phyloP scores from a whole-genome alignment of 2,797 vertebrate genomes.

The Chiroxiphia lanceolata region DNA sequence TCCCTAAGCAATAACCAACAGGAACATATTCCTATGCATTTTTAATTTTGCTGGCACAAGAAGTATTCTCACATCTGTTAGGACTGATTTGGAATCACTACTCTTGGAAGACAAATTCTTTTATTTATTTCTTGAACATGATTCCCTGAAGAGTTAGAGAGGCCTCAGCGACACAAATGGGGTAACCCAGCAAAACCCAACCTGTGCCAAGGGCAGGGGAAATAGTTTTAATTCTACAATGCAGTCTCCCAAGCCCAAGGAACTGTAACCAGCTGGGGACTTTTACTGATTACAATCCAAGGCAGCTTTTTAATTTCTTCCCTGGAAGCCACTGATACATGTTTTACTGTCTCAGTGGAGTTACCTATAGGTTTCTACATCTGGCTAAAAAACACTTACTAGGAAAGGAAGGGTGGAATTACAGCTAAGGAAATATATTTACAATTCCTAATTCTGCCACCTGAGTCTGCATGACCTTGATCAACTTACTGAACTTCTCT shows the following conservation, averaged over 20 bases:
- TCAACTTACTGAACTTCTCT: background rate
- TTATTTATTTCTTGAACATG: conserved; percentile 2
- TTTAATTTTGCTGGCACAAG: conserved; percentile 51
- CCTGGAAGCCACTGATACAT: background rate
- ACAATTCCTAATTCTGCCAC: background rate
- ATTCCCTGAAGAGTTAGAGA: background rate
- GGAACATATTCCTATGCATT: conserved; percentile 42
- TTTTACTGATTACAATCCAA: background rate
- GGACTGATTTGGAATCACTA: conserved; percentile 8
- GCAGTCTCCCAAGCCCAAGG: background rate
- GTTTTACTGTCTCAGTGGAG: background rate
- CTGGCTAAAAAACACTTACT: background rate
- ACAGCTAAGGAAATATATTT: background rate
- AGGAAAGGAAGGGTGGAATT: background rate
- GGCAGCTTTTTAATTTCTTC: background rate
- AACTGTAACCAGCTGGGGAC: background rate
- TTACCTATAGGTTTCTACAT: background rate
- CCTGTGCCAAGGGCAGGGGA: background rate
- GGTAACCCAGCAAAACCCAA: background rate
- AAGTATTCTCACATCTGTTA: conserved; percentile 45
- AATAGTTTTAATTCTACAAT: background rate
- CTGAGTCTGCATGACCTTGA: background rate
- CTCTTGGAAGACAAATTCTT: background rate
- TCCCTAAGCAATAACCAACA: conserved; percentile 42
- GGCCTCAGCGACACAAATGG: background rate